phyloP scores from a whole-genome alignment of 2,797 vertebrate genomes.

The Pogoniulus pusillus region DNA sequence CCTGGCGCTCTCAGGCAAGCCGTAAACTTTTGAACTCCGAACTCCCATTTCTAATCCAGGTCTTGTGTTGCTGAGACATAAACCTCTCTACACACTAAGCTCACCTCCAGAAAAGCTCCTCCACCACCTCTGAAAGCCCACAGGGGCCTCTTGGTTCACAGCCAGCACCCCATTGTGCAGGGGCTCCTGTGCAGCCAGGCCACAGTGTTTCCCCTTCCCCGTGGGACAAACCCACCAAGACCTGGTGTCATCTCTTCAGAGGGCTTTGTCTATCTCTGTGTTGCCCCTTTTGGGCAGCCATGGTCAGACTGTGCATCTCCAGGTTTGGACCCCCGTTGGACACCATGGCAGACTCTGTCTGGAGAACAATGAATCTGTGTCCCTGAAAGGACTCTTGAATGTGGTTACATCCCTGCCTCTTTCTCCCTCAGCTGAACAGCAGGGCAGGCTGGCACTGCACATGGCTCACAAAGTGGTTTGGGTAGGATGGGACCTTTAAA shows the following conservation, averaged over 20 bases:
- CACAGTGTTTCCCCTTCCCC: accelerated
- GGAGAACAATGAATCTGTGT: no score
- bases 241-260: not conserved
- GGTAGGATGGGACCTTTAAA: no score
- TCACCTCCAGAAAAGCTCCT: not conserved
- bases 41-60: not conserved
- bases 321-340: no score
- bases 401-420: no score
- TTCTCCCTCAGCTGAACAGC: no score
- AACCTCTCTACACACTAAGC: not conserved
- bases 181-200: not conserved
- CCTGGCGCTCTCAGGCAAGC: not conserved
- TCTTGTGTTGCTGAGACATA: not conserved
- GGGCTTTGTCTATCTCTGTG: not conserved
- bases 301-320: accelerated
- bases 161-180: not conserved
- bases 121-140: not conserved
- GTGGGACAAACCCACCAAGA: not conserved
- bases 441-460: no score
- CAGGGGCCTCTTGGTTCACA: not conserved
- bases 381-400: no score
- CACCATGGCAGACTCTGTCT: no score
- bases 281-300: not conserved
- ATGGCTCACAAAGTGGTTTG: no score
- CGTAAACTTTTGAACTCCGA: slow-evolving; percentile 15